phyloP scores from a whole-genome alignment of 2,888 invertebrate genomes.

The Sabatieria punctata region DNA sequence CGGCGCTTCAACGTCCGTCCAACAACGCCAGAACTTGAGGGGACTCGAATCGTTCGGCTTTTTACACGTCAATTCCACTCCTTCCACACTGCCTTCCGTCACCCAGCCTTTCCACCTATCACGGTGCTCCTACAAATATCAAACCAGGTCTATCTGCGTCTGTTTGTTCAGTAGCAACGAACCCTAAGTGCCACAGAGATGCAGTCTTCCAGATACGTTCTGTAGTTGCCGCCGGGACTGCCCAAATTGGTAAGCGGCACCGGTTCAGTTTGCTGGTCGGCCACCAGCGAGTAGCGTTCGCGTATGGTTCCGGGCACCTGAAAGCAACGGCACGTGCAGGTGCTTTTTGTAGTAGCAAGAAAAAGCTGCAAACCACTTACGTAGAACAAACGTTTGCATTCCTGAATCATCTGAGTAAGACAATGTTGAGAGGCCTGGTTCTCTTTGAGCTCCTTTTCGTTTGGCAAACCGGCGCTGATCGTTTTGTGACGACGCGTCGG shows the following conservation, averaged over 20 bases:
- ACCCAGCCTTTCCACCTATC: slow-evolving; percentile 55
- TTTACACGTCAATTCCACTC: slow-evolving; percentile 72
- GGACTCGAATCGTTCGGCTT: slow-evolving; percentile 83
- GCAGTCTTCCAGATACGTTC: slow-evolving; percentile 67
- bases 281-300: slow-evolving; percentile 60
- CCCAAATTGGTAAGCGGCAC: slow-evolving; percentile 63
- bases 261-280: slow-evolving; percentile 70
- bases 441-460: slow-evolving; percentile 73
- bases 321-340: slow-evolving; percentile 29
- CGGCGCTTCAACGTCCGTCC: slow-evolving; percentile 78
- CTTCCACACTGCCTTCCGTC: slow-evolving; percentile 31
- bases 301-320: slow-evolving; percentile 47
- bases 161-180: neutral
- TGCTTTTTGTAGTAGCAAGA: no score
- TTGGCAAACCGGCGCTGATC: slow-evolving; percentile 44
- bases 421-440: slow-evolving; percentile 84
- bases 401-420: slow-evolving; percentile 61
- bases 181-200: slow-evolving; percentile 71
- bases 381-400: slow-evolving; percentile 54
- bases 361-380: no score
- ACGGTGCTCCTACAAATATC: slow-evolving; percentile 30
- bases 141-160: no score
- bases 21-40: slow-evolving; percentile 67
- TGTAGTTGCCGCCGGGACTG: slow-evolving; percentile 64
- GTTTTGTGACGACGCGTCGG: slow-evolving; percentile 18